A percentile compares a stretch with the other conserved stretches of the same genome.
Conservation (phyloP, 2,113 vertebrate genomes). For the Rhynchomys soricoides region DNA sequence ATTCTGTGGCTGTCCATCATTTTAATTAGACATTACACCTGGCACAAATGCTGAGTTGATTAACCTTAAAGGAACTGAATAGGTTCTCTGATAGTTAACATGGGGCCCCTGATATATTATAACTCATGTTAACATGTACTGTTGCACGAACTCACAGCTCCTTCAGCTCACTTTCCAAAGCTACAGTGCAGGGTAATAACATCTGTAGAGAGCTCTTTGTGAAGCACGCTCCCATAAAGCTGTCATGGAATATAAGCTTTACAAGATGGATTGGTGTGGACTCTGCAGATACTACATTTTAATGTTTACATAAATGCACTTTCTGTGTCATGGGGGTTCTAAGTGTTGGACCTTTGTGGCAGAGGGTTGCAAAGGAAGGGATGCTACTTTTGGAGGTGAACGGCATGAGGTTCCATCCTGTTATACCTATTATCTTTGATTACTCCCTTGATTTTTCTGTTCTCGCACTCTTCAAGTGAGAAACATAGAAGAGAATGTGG, state of each 20-base stretch:
- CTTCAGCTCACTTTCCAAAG: conserved; percentile 80
- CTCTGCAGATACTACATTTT: conserved; percentile 81
- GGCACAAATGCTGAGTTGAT: conserved; percentile 90
- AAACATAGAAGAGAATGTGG: not conserved
- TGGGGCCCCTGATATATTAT: conserved; percentile 86
- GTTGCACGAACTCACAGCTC: conserved; percentile 85
- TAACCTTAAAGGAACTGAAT: conserved; percentile 91
- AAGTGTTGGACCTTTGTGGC: not conserved
- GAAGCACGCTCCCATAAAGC: conserved; percentile 83
- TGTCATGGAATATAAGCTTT: conserved; percentile 80
- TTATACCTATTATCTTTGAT: not conserved
- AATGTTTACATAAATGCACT: conserved; percentile 85
- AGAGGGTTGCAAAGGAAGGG: not conserved
- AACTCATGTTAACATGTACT: conserved; percentile 87
- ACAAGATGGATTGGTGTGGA: conserved; percentile 83
- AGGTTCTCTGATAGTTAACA: conserved; percentile 86
- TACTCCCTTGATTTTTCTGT: not conserved
- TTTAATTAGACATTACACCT: conserved; percentile 91
- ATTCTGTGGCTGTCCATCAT: conserved; percentile 85
- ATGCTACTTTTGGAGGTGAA: not conserved
- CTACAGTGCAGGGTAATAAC: conserved; percentile 78
- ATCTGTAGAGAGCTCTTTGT: conserved; percentile 85
- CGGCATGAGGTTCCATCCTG: not conserved
- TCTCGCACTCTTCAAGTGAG: not conserved
- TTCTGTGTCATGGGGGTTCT: conserved; percentile 52